Percentiles rank a stretch among this genome's conserved stretches.
Evolutionary conservation across 1,140 invertebrate genomes (phyloP).

Genomic region (Teleopsis dalmanni): DNA sequence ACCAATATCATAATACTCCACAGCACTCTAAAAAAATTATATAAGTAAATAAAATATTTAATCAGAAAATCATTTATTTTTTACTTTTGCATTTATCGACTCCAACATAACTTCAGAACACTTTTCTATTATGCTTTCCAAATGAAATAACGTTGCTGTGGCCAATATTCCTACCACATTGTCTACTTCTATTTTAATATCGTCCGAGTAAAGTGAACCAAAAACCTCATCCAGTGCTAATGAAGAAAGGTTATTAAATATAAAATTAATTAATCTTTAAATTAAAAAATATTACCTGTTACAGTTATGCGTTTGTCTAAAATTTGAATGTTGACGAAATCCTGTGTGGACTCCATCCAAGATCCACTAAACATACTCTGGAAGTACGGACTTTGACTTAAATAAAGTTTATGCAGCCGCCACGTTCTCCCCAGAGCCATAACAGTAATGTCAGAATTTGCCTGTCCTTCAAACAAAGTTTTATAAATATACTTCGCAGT

Average conservation of each 20-base stretch:
- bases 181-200: constrained; percentile 63
- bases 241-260: constrained; percentile 18
- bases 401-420: constrained; percentile 71
- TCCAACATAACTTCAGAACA: constrained; percentile 70
- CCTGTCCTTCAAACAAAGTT: constrained; percentile 67
- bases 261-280: neutral
- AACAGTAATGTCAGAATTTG: constrained; percentile 69
- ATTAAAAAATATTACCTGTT: constrained; percentile 48
- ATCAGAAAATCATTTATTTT: constrained; percentile 20
- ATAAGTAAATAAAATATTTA: constrained; percentile 2
- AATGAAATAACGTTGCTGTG: constrained; percentile 67
- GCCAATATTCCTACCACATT: constrained; percentile 65
- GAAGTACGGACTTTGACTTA: constrained; percentile 76
- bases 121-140: constrained; percentile 69
- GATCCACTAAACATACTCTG: constrained; percentile 76
- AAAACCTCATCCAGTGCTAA: constrained; percentile 63
- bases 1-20: constrained; percentile 61
- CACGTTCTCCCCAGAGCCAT: constrained; percentile 64
- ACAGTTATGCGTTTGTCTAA: constrained; percentile 66
- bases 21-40: constrained; percentile 52
- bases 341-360: constrained; percentile 67
- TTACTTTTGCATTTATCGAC: constrained; percentile 55
- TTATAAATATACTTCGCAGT: constrained; percentile 75
- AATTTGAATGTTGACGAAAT: constrained; percentile 62
- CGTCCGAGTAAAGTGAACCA: constrained; percentile 73